Evolutionary conservation across 2,797 vertebrate species (phyloP).

Genomic region (Chrysocyon brachyurus): DNA sequence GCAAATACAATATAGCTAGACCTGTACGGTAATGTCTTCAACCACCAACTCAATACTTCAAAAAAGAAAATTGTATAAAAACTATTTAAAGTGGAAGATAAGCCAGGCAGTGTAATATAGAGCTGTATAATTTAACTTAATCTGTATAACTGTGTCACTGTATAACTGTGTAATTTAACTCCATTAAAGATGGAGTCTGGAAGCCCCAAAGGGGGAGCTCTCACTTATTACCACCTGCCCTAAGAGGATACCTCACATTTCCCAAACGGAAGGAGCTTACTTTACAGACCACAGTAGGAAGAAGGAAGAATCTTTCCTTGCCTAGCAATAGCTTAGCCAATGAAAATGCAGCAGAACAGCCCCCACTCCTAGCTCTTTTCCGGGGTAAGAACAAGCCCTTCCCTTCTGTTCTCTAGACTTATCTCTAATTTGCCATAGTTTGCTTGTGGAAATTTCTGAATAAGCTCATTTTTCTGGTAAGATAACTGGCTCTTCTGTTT

Average conservation of each 20-base stretch:
- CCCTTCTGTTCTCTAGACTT: neutral
- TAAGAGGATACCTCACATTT: neutral
- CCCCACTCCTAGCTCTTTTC: neutral
- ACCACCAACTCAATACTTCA: neutral
- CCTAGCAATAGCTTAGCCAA: neutral
- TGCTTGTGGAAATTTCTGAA: neutral
- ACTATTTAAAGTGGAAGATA: constrained; percentile 3
- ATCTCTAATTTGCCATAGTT: neutral
- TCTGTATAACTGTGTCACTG: neutral
- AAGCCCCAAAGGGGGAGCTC: neutral
- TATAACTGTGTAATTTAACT: neutral
- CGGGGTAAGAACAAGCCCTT: neutral
- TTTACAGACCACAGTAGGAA: neutral
- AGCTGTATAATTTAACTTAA: neutral
- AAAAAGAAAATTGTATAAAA: constrained; percentile 29
- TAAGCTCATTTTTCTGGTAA: neutral
- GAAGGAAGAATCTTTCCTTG: neutral
- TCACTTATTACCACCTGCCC: neutral
- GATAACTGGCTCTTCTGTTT: neutral
- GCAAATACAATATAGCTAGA: constrained; percentile 16
- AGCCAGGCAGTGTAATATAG: neutral
- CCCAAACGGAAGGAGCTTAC: neutral
- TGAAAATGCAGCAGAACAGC: neutral
- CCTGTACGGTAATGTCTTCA: neutral
- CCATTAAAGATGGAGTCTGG: neutral